Evolutionary conservation across 2,113 vertebrate genomes (phyloP), one percentile per base, ranked within the genome.

Genomic region (Jaculus jaculus): DNA sequence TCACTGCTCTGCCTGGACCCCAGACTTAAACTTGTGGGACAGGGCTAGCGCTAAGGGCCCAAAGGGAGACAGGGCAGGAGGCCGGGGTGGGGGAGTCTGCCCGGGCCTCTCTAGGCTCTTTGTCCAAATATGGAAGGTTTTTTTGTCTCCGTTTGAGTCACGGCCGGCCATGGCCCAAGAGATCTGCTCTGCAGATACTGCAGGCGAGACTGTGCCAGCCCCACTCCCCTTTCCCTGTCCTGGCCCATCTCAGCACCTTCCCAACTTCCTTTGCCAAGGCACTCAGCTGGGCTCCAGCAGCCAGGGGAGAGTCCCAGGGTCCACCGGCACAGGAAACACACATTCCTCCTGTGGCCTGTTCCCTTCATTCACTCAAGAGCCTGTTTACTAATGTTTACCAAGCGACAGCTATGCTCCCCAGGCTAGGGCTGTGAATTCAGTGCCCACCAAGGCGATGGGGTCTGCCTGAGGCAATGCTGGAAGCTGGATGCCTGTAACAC

Each of bases 71-170:
- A 95, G 60, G 78, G 80, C 85, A 93, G 94, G 93, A 96, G 96
- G 93, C 93, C 5, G 63, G 82, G 66, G 66, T 92, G 77, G 92
- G 96, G 92, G 88, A 95, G 47, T 78, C 26, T 0, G 93, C 95
- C 88, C 65, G 80, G 95, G 97, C 94, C 94, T 96, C 87, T 97
- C 96, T 23, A 91, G 96, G 95, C 95, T 97, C 98, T 98, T 98
- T 98, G 98, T 97, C 98, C 98, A 98, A 99, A 99, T 99, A 98
- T 99, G 98, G 98, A 98, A 98, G 98, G 97, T 98, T 98, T 98
- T 97, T 94, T 98, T 97, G 97, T 97, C 98, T 98, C 95, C 96
- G 97, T 98, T 98, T 98, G 98, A 97, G 96, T 97, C 98, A 98
- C 87, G 98, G 98, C 97, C 97, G 98, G 98, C 98, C 97, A 71